Base-by-base conservation (phyloP, 2,888 invertebrate species). In the Epinotia nisella region DNA sequence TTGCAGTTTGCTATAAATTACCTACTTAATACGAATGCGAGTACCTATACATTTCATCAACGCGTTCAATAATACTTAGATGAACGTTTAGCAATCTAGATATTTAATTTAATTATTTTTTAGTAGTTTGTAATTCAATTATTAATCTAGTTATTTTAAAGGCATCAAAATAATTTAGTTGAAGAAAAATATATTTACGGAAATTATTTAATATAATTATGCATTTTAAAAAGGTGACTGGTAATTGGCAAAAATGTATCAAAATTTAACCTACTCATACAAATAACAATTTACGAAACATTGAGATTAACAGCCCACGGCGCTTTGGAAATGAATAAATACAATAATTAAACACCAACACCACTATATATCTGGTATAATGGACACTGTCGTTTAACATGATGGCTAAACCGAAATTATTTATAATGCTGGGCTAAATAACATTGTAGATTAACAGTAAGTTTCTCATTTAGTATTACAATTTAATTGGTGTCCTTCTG, bases 401-500 rank as follows among this genome's bases (percentile, higher is more conserved):
- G 80, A 75, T 77, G 76, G 81, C 75, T 77, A 74, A 73, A 45
- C 75, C 77, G 78, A 79, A 80, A 82, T 76, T 87, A 65, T 53
- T 35, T 53, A 35, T 39, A 88, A 88, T 78, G 80, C 85, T 85
- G 87, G 88, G 90, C 90, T 87, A 86, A 90, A 86, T 91, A 90
- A 91, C 90, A 85, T 78, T 74, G 78, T 79, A 83, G 79, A 78
- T 80, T 85, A 85, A 85, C 82, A 81, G 78, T 79, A 83, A 86
- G 81, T 76, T 83, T 83, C 83, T 83, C 78, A 85, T 83, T 80
- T 75, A 76, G 76, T 81, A 81, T 80, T 80, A 80, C 83, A 88
- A 83, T 78, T 82, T 86, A 80, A 86, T 87, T 90, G 91, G 91
- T 90, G 90, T 89, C 79, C 84, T 87, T 83, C 80, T 89, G 91